A percentile compares a stretch with the other conserved stretches of the same genome.
Conservation (phyloP, 2,797 vertebrate species). For the Menidia menidia region DNA sequence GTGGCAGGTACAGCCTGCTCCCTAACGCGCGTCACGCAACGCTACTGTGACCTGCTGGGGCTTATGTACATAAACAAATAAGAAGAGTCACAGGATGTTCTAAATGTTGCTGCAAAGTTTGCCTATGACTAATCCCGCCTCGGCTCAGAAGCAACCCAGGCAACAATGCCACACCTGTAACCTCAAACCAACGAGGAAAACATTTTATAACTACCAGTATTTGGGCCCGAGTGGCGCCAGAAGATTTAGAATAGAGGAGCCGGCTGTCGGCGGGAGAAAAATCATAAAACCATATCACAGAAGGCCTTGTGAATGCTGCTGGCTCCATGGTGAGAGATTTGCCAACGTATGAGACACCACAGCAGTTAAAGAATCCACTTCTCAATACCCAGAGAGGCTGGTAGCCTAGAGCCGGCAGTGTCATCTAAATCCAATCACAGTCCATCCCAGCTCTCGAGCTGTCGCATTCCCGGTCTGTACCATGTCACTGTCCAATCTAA, state of each 20-base stretch:
- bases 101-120: slow-evolving; percentile 56
- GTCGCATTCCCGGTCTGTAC: slow-evolving; percentile 73
- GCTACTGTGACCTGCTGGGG: slow-evolving; percentile 41
- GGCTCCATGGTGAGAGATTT: slow-evolving; percentile 52
- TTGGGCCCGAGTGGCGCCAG: neutral
- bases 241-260: neutral
- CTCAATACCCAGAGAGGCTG: slow-evolving; percentile 82
- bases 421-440: slow-evolving; percentile 89
- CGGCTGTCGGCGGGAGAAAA: slow-evolving; percentile 7
- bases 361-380: slow-evolving; percentile 79
- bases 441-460: slow-evolving; percentile 85
- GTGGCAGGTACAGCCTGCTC: slow-evolving; percentile 75
- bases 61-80: slow-evolving; percentile 52
- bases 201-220: neutral
- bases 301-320: slow-evolving; percentile 33
- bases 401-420: slow-evolving; percentile 74
- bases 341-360: slow-evolving; percentile 71
- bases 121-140: slow-evolving; percentile 60
- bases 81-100: slow-evolving; percentile 47
- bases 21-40: slow-evolving; percentile 52
- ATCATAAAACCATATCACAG: slow-evolving; percentile 8
- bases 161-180: slow-evolving; percentile 20
- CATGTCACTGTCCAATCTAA: slow-evolving; percentile 84
- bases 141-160: slow-evolving; percentile 16
- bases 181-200: neutral